Percentiles rank a stretch among this genome's conserved stretches.
These are phyloP conservation scores for Heptranchias perlo DNA, from an alignment of 2,113 vertebrate species.

Conservation along the genomic window DNA sequence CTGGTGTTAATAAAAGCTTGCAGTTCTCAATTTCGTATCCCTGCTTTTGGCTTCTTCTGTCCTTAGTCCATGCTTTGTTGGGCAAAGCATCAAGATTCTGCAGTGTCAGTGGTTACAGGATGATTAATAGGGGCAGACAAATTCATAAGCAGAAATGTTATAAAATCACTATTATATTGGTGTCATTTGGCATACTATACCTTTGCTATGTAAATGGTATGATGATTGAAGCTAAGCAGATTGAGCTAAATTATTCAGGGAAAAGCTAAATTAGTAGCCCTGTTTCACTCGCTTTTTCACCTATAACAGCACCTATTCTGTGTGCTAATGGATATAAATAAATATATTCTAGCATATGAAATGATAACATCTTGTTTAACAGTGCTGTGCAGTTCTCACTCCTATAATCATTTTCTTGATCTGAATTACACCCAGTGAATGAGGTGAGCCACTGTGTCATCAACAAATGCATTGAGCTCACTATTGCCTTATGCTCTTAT, in stretches of 20 bases:
- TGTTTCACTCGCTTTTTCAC: conserved; percentile 29
- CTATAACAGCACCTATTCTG: neutral
- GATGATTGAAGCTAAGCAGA: conserved; percentile 73
- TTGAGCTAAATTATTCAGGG: conserved; percentile 48
- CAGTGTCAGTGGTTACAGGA: conserved; percentile 96
- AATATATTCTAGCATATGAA: conserved; percentile 22
- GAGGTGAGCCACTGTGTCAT: neutral
- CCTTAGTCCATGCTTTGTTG: conserved; percentile 99
- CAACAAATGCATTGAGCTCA: neutral
- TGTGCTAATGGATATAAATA: neutral
- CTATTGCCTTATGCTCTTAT: neutral
- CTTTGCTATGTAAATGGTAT: conserved; percentile 64
- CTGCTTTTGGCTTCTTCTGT: conserved; percentile 91
- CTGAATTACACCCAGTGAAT: neutral
- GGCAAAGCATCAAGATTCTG: conserved; percentile 85
- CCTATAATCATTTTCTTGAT: neutral
- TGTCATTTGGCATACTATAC: conserved; percentile 68
- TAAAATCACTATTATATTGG: conserved; percentile 76
- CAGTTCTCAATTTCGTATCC: conserved; percentile 66
- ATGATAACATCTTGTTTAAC: conserved; percentile 5
- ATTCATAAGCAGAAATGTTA: conserved; percentile 93
- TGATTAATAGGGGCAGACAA: conserved; percentile 98
- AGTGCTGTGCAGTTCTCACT: neutral
- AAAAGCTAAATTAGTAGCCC: conserved; percentile 14
- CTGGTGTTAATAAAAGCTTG: conserved; percentile 94